Conservation (phyloP, 2,113 vertebrate genomes). For the Capra hircus region DNA sequence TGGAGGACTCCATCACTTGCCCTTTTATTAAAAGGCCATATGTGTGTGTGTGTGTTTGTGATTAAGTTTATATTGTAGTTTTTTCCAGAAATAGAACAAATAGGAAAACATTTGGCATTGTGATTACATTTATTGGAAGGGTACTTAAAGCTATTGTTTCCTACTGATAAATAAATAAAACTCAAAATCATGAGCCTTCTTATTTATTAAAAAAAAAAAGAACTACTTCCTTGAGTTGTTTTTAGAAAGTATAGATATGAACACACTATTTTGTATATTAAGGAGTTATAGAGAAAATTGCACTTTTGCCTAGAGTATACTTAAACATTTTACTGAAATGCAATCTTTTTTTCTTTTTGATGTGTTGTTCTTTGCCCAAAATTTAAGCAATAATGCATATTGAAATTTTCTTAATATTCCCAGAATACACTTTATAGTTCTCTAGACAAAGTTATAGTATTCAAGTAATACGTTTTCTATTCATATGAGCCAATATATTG, state of each 20-base stretch:
- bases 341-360: neutral
- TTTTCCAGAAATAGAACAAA: neutral
- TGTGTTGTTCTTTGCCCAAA: neutral
- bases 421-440: neutral
- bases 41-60: neutral
- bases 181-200: neutral
- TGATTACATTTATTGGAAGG: neutral
- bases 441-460: neutral
- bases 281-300: neutral
- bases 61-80: neutral
- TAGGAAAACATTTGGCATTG: neutral
- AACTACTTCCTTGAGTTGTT: neutral
- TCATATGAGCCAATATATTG: neutral
- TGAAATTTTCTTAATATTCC: neutral
- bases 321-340: neutral
- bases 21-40: neutral
- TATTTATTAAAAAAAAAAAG: neutral
- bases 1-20: neutral
- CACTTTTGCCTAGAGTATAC: neutral
- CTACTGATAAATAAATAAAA: neutral
- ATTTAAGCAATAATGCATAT: neutral
- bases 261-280: neutral
- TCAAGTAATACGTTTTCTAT: neutral
- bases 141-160: neutral
- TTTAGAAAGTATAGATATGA: neutral